Conservation (phyloP, 2,113 vertebrate genomes). For the Coptodon rendalli region DNA sequence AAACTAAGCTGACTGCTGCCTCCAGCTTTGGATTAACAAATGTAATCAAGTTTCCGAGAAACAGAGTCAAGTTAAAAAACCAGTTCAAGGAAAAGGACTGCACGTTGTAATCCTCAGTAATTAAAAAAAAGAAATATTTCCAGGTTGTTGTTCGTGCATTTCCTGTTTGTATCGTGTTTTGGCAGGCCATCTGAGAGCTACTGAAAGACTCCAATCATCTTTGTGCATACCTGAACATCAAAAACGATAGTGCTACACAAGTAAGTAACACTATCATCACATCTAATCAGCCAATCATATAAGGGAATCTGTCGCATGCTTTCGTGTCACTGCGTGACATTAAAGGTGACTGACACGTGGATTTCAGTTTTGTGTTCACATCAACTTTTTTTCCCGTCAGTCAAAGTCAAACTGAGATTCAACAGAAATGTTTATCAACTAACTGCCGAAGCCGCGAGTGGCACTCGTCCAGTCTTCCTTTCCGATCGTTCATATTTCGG, state of each 20-base stretch:
- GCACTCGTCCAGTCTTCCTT: background rate
- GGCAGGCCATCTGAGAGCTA: background rate
- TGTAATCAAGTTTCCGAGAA: background rate
- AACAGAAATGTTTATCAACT: background rate
- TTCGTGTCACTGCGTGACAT: background rate
- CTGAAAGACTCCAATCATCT: background rate
- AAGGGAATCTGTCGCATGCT: background rate
- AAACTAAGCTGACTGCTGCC: background rate
- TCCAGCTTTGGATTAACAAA: background rate
- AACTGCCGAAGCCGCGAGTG: background rate
- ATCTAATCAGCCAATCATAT: background rate
- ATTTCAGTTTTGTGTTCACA: background rate
- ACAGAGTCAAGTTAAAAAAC: fast-evolving
- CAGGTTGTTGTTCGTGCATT: background rate
- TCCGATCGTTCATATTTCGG: background rate
- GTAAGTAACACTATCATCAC: background rate
- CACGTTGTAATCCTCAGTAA: fast-evolving
- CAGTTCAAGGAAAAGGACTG: background rate
- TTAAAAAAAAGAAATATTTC: background rate
- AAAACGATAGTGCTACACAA: background rate
- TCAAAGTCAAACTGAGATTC: background rate
- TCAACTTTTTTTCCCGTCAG: fast-evolving
- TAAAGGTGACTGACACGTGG: background rate
- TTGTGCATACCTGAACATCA: background rate
- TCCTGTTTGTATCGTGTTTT: background rate